A percentile compares a stretch with the other conserved stretches of the same genome.
phyloP scores from a whole-genome alignment of 2,888 invertebrate genomes.

The Kryphioiulus occultus region DNA sequence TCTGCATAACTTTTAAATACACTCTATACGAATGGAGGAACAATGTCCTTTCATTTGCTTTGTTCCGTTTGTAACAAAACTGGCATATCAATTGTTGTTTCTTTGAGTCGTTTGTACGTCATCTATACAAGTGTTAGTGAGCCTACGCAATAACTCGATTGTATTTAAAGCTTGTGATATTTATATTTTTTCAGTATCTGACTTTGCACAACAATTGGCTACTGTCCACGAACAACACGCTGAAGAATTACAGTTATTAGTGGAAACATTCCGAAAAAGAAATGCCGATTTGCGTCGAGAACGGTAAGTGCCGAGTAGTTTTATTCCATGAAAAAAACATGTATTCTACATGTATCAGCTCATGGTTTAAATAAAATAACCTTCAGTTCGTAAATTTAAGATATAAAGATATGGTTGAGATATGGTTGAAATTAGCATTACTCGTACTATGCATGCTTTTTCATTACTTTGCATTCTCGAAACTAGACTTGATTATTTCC shows the following conservation, averaged over 20 bases:
- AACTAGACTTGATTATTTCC: no score
- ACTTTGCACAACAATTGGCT: slow-evolving; percentile 88
- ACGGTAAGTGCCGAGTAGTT: slow-evolving; percentile 67
- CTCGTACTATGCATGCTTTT: no score
- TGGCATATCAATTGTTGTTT: not conserved
- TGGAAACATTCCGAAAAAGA: slow-evolving; percentile 84
- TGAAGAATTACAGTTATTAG: slow-evolving; percentile 82
- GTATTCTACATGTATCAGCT: no score
- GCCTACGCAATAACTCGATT: not conserved
- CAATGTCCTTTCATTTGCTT: no score
- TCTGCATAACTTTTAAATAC: no score
- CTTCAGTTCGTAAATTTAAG: no score
- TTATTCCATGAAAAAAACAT: slow-evolving; percentile 44
- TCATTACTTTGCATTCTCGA: no score
- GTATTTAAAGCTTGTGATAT: not conserved
- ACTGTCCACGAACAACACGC: slow-evolving; percentile 89
- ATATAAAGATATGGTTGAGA: no score
- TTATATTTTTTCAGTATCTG: slow-evolving; percentile 74
- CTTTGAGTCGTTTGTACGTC: not conserved
- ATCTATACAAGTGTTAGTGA: not conserved
- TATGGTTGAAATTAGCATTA: no score
- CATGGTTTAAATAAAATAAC: no score
- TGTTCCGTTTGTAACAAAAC: not conserved
- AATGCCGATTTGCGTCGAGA: slow-evolving; percentile 87
- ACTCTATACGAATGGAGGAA: no score